Evolutionary conservation across 2,888 invertebrate species (phyloP).

Genomic region (Augochlorella aurata): DNA sequence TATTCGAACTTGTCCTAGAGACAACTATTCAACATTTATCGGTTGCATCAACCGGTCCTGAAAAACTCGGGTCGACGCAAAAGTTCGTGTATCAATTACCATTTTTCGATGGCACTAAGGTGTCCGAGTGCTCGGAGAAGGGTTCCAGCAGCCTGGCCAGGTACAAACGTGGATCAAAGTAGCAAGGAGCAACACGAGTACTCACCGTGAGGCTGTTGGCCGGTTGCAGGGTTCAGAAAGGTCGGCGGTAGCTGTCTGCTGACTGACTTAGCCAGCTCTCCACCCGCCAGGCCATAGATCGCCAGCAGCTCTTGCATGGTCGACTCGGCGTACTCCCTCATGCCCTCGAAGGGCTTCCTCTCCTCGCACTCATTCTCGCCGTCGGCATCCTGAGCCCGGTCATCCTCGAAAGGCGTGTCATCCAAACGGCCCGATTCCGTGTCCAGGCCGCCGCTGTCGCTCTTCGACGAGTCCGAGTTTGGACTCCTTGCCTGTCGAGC

Average conservation of each 20-base stretch:
- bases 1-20: no score
- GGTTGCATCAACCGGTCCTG: no score
- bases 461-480: slow-evolving; percentile 79
- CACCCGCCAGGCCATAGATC: slow-evolving; percentile 83
- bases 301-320: slow-evolving; percentile 84
- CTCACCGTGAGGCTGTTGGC: slow-evolving; percentile 75
- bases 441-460: slow-evolving; percentile 72
- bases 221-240: slow-evolving; percentile 78
- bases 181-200: slow-evolving; percentile 12
- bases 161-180: neutral
- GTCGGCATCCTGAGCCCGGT: slow-evolving; percentile 70
- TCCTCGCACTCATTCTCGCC: slow-evolving; percentile 71
- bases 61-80: no score
- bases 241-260: slow-evolving; percentile 81
- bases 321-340: slow-evolving; percentile 83
- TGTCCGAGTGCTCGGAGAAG: neutral
- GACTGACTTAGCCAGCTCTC: slow-evolving; percentile 81
- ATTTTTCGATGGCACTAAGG: no score
- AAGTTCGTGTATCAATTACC: no score
- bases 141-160: neutral
- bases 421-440: slow-evolving; percentile 72
- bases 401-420: slow-evolving; percentile 71
- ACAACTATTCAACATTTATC: no score
- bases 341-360: slow-evolving; percentile 78
- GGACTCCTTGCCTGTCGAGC: slow-evolving; percentile 76